Evolutionary conservation across 2,113 vertebrate species (phyloP), one percentile per base, ranked within the genome.

Genomic region (Hemichromis elongatus): DNA sequence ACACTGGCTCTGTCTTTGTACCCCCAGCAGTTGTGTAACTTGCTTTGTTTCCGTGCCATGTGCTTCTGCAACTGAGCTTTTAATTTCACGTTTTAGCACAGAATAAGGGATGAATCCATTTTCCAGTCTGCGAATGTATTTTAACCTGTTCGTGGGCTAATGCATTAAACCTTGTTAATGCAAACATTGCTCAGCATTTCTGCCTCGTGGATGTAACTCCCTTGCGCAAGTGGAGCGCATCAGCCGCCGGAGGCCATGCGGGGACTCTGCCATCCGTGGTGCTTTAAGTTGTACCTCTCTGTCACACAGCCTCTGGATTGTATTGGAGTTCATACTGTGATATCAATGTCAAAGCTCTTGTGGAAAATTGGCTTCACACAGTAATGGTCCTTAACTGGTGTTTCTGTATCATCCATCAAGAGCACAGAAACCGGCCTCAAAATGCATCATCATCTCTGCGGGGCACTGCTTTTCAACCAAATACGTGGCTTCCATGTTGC

Each of bases 311-410:
- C 84, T 26, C 63, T 30, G 85, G 83, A 77, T 89, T 86, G 79
- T 75, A 80, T 35, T 63, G 78, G 83, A 82, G 86, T 50, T 84
- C 83, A 82, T 9, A 14, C 81, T 35, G 52, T 80, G 88, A 87
- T 83, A 83, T 89, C 88, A 86, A 40, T 87, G 92, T 85, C 88
- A 80, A 63, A 80, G 84, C 90, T 83, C 82, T 90, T 80, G 80
- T 87, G 80, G 82, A 87, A 91, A 91, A 91, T 90, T 87, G 86
- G 84, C 52, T 90, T 85, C 80, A 56, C 53, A 37, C 68, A 40
- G 85, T 40, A 86, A 86, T 85, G 47, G 79, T 45, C 68, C 84
- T 85, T 82, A 83, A 83, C 81, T 82, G 53, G 59, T 84, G 50
- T 87, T 84, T 87, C 61, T 86, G 63, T 70, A 70, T 90, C 84